Evolutionary conservation across 1,140 invertebrate species (phyloP).

Genomic region (Leptinotarsa undecemlineata): DNA sequence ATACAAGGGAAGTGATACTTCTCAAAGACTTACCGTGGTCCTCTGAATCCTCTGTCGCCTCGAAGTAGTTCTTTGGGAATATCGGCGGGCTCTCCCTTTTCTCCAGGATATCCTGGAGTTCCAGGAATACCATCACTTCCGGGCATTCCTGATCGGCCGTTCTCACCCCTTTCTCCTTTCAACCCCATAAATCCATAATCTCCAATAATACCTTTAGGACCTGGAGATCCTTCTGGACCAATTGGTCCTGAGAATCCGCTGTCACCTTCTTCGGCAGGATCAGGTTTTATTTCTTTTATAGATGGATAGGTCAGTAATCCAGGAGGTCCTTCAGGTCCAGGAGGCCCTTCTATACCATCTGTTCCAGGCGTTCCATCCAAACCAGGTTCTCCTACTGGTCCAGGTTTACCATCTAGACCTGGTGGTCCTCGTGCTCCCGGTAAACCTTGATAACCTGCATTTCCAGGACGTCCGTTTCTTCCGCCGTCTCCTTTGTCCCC

Average conservation of each 20-base stretch:
- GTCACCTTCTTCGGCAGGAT: slow-evolving; percentile 32
- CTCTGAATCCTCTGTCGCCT: slow-evolving; percentile 56
- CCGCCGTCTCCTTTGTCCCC: slow-evolving; percentile 58
- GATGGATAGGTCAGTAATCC: slow-evolving; percentile 46
- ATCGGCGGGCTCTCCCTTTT: slow-evolving; percentile 58
- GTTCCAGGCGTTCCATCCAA: slow-evolving; percentile 59
- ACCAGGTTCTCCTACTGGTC: slow-evolving; percentile 57
- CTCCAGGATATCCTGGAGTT: slow-evolving; percentile 60
- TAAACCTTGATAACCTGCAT: slow-evolving; percentile 62
- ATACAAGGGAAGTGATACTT: no score
- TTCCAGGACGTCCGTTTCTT: slow-evolving; percentile 58
- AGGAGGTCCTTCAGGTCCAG: slow-evolving; percentile 49
- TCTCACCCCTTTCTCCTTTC: slow-evolving; percentile 56
- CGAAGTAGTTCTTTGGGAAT: slow-evolving; percentile 56
- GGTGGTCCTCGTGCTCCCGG: slow-evolving; percentile 56
- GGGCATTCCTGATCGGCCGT: slow-evolving; percentile 57
- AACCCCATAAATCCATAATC: slow-evolving; percentile 50
- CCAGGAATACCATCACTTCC: slow-evolving; percentile 63
- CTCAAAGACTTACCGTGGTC: slow-evolving; percentile 40
- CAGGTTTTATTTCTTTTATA: slow-evolving; percentile 40
- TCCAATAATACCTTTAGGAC: slow-evolving; percentile 62
- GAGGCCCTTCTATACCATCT: slow-evolving; percentile 57
- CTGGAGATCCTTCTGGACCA: slow-evolving; percentile 59
- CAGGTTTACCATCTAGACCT: slow-evolving; percentile 69
- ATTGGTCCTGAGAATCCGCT: slow-evolving; percentile 65